Base-by-base conservation (phyloP, 2,113 vertebrate genomes). In the Salvelinus alpinus region DNA sequence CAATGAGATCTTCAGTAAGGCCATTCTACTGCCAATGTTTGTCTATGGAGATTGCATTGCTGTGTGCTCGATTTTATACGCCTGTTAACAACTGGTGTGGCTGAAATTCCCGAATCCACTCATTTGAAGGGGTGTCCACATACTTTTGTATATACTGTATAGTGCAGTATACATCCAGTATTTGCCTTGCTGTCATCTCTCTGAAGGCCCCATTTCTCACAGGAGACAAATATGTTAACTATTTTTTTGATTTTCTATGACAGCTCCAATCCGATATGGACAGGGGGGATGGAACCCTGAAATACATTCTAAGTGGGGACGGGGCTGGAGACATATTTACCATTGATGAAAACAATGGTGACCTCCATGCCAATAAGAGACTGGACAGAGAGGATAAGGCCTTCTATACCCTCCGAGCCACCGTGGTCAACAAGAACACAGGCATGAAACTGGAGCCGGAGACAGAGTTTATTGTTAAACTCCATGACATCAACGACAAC, bases 401-500 rank as follows among this genome's bases (percentile, higher is more conserved):
- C 2, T 94, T 92, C 54, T 98, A 98, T 64, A 89, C 91, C 64
- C 95, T 99, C 68, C 94, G 91, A 71, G 97, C 96, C 74, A 97
- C 97, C 54, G 97, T 96, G 70, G 78, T 98, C 84, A 95, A 95
- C 90, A 95, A 93, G 83, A 92, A 77, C 78, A 97, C 95, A 3
- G 95, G 96, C 73, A 88, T 87, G 70, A 95, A 96, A 0, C 93
- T 99, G 82, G 97, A 99, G 88, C 96, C 96, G 0, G 96, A 97
- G 89, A 98, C 97, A 0, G 96, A 98, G 71, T 99, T 99, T 87
- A 94, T 94, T 82, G 94, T 99, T 82, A 99, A 99, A 86, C 95
- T 99, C 75, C 97, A 99, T 64, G 97, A 99, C 88, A 97, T 99
- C 90, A 99, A 99, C 27, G 97, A 99, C 84, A 99, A 99, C 5